Evolutionary conservation across 2,888 invertebrate species (phyloP), one percentile per base, ranked within the genome.

Genomic region (Hedya salicella): DNA sequence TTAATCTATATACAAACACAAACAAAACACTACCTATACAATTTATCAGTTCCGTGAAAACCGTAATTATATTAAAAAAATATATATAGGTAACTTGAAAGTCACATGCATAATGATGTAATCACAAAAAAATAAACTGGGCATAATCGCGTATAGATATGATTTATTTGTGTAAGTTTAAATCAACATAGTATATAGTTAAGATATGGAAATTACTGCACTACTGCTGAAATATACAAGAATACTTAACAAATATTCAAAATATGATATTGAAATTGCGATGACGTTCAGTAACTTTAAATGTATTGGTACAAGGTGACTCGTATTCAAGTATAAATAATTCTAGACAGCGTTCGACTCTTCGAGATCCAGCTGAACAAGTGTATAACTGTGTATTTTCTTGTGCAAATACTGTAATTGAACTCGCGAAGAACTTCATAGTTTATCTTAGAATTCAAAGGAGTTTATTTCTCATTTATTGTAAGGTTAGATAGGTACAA

Each of bases 381-480:
- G 30, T 56, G 30, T 42, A n/a, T 56, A 56, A 9, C 25, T 56
- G 19, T 48, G 19, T 39, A 42, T 56, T 61, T 60, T 54, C 54
- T 6, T 50, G 56, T 39, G 49, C 57, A 67, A 67, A 68, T 53
- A 62, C 62, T 69, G 60, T 54, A 42, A 64, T 61, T 66, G 62
- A 67, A 49, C 62, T 66, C 48, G 67, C 59, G 63, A 70, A 70
- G 69, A 64, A 70, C 62, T 72, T 73, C 65, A 50, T 64, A 67
- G 68, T 72, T 73, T 71, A 48, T 30, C 40, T 19, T 39, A 48
- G 36, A 19, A 48, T 14, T 48, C 36, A 48, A 48, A 21, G 36
- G 5, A 48, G 21, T 30, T 42, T 54, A 36, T 59, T 48, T 59
- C 19, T 13, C 21, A 48, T 46, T 48, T 19, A 19, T n/a, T n/a